A percentile compares a stretch with the other conserved stretches of the same genome.
Evolutionary conservation across 2,888 invertebrate genomes (phyloP).

Genomic region (Campaea margaritaria): DNA sequence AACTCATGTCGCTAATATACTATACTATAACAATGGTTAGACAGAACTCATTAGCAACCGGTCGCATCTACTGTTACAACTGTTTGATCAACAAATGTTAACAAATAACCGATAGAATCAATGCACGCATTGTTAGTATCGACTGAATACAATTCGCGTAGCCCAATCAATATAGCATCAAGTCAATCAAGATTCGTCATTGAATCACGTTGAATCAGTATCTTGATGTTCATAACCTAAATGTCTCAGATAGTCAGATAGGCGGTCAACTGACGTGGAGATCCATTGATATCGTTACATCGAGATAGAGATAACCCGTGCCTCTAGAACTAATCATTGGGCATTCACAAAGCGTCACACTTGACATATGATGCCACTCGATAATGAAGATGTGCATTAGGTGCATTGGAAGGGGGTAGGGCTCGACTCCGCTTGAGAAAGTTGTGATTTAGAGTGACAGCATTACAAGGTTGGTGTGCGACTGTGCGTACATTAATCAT

Average conservation of each 20-base stretch:
- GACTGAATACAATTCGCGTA: conserved; percentile 53
- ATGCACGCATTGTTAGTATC: conserved; percentile 44
- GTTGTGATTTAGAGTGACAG: conserved; percentile 7
- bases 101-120: conserved; percentile 39
- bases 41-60: conserved; percentile 11
- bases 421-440: conserved; percentile 28
- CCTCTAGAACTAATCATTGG: conserved; percentile 45
- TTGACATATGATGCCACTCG: conserved; percentile 36
- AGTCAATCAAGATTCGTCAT: conserved; percentile 74
- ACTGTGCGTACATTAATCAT: neutral
- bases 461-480: neutral
- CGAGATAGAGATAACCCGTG: conserved; percentile 47
- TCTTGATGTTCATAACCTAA: conserved; percentile 75
- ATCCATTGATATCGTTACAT: conserved; percentile 68
- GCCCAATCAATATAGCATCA: conserved; percentile 56
- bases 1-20: conserved; percentile 1
- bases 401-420: conserved; percentile 17
- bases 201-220: conserved; percentile 53
- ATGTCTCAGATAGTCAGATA: conserved; percentile 66
- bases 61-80: conserved; percentile 14
- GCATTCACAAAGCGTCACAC: conserved; percentile 48
- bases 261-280: conserved; percentile 72
- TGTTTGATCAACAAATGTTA: conserved; percentile 37
- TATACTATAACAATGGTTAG: conserved; percentile 1
- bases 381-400: conserved; percentile 36